Evolutionary conservation across 2,797 vertebrate species (phyloP).

Genomic region (Lindbergichthys nudifrons): DNA sequence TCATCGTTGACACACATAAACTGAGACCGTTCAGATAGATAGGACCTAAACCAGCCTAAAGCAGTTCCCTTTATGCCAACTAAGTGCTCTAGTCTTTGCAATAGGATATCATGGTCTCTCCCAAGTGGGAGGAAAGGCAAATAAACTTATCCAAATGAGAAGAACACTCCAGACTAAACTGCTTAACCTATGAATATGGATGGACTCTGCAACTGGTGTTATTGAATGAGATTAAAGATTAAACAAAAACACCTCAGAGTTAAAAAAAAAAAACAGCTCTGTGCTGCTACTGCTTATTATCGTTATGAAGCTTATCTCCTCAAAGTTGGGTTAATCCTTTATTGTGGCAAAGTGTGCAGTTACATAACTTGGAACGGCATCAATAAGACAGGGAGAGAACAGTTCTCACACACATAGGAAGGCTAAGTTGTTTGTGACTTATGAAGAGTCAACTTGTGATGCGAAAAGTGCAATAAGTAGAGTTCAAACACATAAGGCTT

Average conservation of each 20-base stretch:
- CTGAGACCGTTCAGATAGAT: too few species aligned
- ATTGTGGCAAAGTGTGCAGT: conserved; percentile 76
- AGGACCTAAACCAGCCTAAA: too few species aligned
- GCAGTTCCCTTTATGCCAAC: too few species aligned
- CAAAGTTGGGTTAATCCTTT: conserved; percentile 74
- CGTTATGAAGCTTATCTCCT: conserved; percentile 72
- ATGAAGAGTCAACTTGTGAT: conserved; percentile 20
- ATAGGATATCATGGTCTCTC: too few species aligned
- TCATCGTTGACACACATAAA: too few species aligned
- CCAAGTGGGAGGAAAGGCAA: conserved; percentile 19
- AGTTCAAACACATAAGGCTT: conserved; percentile 43
- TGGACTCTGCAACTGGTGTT: conserved; percentile 26
- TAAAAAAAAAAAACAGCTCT: conserved; percentile 41
- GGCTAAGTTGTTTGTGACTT: conserved; percentile 35
- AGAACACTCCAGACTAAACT: conserved; percentile 50
- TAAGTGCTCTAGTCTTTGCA: too few species aligned
- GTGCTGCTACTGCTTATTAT: conserved; percentile 52
- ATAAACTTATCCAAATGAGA: conserved; percentile 42
- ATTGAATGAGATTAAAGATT: conserved; percentile 33
- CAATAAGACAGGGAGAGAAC: conserved; percentile 64
- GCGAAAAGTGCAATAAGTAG: conserved; percentile 49
- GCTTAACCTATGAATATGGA: conserved; percentile 26
- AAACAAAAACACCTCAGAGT: conserved; percentile 46
- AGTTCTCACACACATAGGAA: conserved; percentile 68
- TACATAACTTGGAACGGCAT: conserved; percentile 78